Evolutionary conservation across 2,888 invertebrate genomes (phyloP), one percentile per base, ranked within the genome.

Genomic region (Sphaerolaimus hirsutus): DNA sequence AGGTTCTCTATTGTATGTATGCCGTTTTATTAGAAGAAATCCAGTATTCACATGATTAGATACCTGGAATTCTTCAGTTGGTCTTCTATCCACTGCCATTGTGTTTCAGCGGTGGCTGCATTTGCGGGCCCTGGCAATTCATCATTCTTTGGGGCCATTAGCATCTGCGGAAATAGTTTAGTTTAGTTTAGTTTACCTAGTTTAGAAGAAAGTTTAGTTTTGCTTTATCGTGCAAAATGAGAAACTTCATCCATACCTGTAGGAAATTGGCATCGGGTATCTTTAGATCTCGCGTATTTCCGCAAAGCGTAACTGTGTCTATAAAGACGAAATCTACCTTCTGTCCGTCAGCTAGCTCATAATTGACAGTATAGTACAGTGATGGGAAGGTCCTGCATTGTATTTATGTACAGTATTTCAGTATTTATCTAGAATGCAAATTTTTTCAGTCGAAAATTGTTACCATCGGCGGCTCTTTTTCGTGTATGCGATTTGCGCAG

Each of bases 401-500:
- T n/a, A n/a, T n/a, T n/a, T n/a, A n/a, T n/a, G n/a, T n/a, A n/a
- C n/a, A n/a, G n/a, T n/a, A n/a, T n/a, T n/a, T n/a, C n/a, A n/a
- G n/a, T n/a, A n/a, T n/a, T n/a, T n/a, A n/a, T n/a, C n/a, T n/a
- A n/a, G n/a, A n/a, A n/a, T n/a, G n/a, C n/a, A n/a, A n/a, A n/a
- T 29, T 29, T 10, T 29, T 29, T 29, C 29, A 29, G 10, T 29
- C 14, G 14, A 29, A 29, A 29, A 7, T 29, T 29, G 29, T 14
- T 14, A 59, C 61, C 60, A 61, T 45, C 56, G 51, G 19, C 42
- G 48, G 46, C 58, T 59, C 37, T 47, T 49, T 24, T 54, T 51
- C n/a, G 60, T 60, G 54, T 69, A 69, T 2, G 57, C 63, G 17
- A 70, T 59, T 54, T 71, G 65, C 2, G 68, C 70, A 0, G 65